phyloP scores from a whole-genome alignment of 2,797 vertebrate genomes.

The Darevskia mixta region DNA sequence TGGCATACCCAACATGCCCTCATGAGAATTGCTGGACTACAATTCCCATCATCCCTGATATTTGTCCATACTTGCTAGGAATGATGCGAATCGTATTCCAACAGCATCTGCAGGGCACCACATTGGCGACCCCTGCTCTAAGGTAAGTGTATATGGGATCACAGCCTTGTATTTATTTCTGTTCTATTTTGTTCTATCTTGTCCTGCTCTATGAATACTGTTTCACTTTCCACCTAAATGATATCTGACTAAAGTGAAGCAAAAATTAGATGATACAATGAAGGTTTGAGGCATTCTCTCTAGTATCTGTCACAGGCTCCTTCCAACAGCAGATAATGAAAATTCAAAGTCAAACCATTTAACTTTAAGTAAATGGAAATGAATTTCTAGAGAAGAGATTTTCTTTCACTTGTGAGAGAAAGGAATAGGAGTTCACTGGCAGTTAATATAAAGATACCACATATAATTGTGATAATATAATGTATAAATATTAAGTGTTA shows the following conservation, averaged over 20 bases:
- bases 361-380: slow-evolving; percentile 79
- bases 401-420: slow-evolving; percentile 73
- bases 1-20: too few relatives aligned
- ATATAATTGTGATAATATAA: slow-evolving; percentile 68
- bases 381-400: slow-evolving; percentile 72
- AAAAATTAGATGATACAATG: slow-evolving; percentile 78
- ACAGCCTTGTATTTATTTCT: slow-evolving; percentile 65
- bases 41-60: too few relatives aligned
- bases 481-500: slow-evolving; percentile 65
- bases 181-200: slow-evolving; percentile 74
- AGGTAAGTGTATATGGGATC: background rate
- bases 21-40: too few relatives aligned
- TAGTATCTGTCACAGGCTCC: slow-evolving; percentile 73
- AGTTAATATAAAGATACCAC: slow-evolving; percentile 68
- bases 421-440: slow-evolving; percentile 62
- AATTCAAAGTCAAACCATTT: slow-evolving; percentile 80
- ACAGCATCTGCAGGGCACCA: too few relatives aligned
- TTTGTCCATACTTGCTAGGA: too few relatives aligned
- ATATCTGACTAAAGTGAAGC: slow-evolving; percentile 76
- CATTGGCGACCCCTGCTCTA: background rate
- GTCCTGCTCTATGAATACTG: slow-evolving; percentile 67
- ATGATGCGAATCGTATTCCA: too few relatives aligned
- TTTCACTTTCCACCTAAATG: slow-evolving; percentile 75
- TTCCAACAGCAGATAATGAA: slow-evolving; percentile 77
- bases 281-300: slow-evolving; percentile 70